These are phyloP conservation scores for Cliona cf. orientalis DNA, from an alignment of 37 sponge, comb jelly and placozoan species.

Conservation along the genomic window DNA sequence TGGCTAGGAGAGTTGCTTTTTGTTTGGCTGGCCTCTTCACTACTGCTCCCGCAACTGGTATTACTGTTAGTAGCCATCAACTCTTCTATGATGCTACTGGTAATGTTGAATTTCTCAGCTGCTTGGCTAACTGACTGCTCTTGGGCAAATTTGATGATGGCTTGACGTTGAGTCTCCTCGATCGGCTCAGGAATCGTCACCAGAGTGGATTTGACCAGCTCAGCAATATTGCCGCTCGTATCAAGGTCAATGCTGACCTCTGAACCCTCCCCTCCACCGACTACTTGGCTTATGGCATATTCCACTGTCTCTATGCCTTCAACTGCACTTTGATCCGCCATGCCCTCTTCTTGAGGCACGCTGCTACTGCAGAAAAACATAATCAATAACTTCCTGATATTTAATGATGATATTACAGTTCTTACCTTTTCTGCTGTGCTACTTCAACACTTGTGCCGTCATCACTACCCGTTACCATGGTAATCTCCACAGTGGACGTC, in stretches of 20 bases:
- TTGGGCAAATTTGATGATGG: constrained; percentile 53
- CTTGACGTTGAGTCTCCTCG: not conserved
- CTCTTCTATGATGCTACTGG: constrained; percentile 41
- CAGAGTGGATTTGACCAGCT: not conserved
- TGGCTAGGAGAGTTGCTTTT: constrained; percentile 80
- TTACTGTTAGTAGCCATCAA: constrained; percentile 41
- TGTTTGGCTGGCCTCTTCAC: constrained; percentile 1
- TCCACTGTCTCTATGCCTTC: constrained; percentile 12
- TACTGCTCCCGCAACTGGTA: not conserved
- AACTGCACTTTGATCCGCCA: not conserved
- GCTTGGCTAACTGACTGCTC: constrained; percentile 50
- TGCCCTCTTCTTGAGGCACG: not conserved
- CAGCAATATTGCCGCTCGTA: not conserved
- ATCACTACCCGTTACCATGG: too few species aligned
- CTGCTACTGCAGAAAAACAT: too few species aligned
- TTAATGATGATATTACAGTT: too few species aligned
- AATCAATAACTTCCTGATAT: too few species aligned
- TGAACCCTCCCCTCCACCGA: constrained; percentile 4
- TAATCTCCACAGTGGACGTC: too few species aligned
- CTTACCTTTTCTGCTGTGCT: too few species aligned
- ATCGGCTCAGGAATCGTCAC: constrained; percentile 6
- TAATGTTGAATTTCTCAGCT: constrained; percentile 48
- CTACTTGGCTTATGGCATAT: constrained; percentile 35
- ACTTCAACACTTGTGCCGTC: too few species aligned
- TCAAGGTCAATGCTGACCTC: too few species aligned